A percentile compares a stretch with the other conserved stretches of the same genome.
phyloP scores from a whole-genome alignment of 1,140 invertebrate species.

The Saccostrea cuccullata region DNA sequence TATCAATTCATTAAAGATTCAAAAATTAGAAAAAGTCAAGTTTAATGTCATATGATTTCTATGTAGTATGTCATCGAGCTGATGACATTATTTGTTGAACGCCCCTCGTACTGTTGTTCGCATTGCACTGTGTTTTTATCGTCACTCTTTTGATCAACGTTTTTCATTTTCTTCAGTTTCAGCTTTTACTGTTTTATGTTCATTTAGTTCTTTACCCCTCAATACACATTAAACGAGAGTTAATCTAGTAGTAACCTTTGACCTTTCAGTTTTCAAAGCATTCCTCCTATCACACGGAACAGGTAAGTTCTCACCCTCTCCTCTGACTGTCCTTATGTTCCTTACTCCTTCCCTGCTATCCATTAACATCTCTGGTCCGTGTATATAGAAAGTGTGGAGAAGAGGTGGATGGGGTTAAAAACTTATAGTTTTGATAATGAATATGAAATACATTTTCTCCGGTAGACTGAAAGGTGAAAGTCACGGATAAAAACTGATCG shows the following conservation, averaged over 20 bases:
- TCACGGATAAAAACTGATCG: too few relatives aligned
- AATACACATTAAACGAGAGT: background rate
- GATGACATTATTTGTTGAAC: too few relatives aligned
- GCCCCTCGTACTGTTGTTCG: background rate
- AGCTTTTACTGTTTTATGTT: background rate
- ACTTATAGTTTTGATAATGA: too few relatives aligned
- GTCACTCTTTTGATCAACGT: background rate
- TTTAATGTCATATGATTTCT: too few relatives aligned
- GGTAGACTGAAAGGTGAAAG: too few relatives aligned
- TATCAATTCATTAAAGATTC: too few relatives aligned
- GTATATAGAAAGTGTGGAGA: background rate
- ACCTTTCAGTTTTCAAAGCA: conserved; percentile 55
- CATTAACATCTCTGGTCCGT: conserved; percentile 1
- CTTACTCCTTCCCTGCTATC: background rate
- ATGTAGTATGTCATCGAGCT: too few relatives aligned
- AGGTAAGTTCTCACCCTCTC: conserved; percentile 44
- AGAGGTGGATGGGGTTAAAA: too few relatives aligned
- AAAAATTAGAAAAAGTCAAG: too few relatives aligned
- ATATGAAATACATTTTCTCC: too few relatives aligned
- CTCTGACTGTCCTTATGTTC: too few relatives aligned
- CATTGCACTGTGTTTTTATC: background rate
- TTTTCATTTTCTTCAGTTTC: background rate
- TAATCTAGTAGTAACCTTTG: conserved; percentile 35
- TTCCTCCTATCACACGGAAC: conserved; percentile 53
- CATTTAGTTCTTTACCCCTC: background rate